These are phyloP conservation scores for Bubo blakistoni DNA, from an alignment of 2,113 vertebrate genomes.

Conservation along the genomic window DNA sequence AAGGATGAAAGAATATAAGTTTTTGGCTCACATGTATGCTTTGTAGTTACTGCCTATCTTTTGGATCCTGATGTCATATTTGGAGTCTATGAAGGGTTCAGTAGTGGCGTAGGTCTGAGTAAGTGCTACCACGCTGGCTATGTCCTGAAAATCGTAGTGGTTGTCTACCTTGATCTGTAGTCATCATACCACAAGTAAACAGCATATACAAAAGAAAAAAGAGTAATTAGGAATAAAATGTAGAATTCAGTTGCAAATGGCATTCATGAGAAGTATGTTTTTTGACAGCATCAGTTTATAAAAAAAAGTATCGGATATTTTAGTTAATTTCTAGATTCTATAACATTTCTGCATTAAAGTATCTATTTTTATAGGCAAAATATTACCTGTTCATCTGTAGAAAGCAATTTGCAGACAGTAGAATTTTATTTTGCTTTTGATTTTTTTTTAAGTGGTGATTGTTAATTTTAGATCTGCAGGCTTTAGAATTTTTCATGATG, in stretches of 20 bases:
- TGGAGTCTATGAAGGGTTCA: slow-evolving; percentile 95
- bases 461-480: not conserved
- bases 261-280: not conserved
- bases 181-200: slow-evolving; percentile 20
- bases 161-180: slow-evolving; percentile 96
- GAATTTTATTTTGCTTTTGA: not conserved
- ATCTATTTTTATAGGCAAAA: not conserved
- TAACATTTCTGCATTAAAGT: not conserved
- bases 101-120: slow-evolving; percentile 97
- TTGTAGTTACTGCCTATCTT: slow-evolving; percentile 97
- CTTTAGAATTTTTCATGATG: not conserved
- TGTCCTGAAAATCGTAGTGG: slow-evolving; percentile 98
- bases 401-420: not conserved
- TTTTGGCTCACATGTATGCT: slow-evolving; percentile 92
- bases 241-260: not conserved
- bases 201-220: slow-evolving; percentile 36
- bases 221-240: slow-evolving; percentile 9
- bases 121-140: slow-evolving; percentile 97
- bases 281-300: not conserved
- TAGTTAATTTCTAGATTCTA: not conserved
- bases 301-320: not conserved
- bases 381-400: not conserved
- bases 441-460: not conserved
- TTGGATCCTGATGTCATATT: slow-evolving; percentile 98
- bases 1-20: slow-evolving; percentile 10